Percentiles rank a stretch among this genome's conserved stretches.
These are phyloP conservation scores for Anisognathus igniventris DNA, from an alignment of 2,797 vertebrate genomes.

Conservation along the genomic window DNA sequence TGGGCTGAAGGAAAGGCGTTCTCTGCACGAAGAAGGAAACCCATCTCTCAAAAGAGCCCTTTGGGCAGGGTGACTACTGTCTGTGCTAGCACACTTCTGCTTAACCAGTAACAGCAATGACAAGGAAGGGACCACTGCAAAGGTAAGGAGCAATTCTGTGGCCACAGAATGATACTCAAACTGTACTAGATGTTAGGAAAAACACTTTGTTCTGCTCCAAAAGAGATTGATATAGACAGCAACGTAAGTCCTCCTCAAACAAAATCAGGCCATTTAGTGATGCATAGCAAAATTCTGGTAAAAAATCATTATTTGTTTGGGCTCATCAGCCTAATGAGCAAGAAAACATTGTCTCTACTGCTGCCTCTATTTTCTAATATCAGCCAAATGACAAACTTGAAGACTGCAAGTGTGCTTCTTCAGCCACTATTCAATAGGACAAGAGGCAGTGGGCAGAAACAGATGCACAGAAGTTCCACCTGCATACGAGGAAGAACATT, in stretches of 20 bases:
- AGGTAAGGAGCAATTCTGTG: not conserved
- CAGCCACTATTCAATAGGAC: not conserved
- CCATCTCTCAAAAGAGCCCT: fast-evolving
- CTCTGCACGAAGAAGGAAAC: not conserved
- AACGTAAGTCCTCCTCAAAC: not conserved
- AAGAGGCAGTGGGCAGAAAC: not conserved
- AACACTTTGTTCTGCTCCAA: not conserved
- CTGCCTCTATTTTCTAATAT: not conserved
- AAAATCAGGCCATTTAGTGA: not conserved
- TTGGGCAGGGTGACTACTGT: not conserved
- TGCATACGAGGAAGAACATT: fast-evolving
- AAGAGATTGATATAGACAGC: not conserved
- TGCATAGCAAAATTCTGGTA: not conserved
- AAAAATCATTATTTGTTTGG: not conserved
- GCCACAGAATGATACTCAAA: not conserved
- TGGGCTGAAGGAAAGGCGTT: fast-evolving
- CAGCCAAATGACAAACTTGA: not conserved
- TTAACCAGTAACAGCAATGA: not conserved
- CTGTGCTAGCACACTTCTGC: not conserved
- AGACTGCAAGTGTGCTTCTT: not conserved
- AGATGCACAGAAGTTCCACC: not conserved
- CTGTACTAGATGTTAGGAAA: not conserved
- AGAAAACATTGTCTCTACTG: not conserved
- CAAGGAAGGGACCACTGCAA: not conserved
- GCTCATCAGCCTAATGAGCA: not conserved